These are phyloP conservation scores for Neoascia interrupta DNA, from an alignment of 2,888 invertebrate genomes.

Conservation along the genomic window DNA sequence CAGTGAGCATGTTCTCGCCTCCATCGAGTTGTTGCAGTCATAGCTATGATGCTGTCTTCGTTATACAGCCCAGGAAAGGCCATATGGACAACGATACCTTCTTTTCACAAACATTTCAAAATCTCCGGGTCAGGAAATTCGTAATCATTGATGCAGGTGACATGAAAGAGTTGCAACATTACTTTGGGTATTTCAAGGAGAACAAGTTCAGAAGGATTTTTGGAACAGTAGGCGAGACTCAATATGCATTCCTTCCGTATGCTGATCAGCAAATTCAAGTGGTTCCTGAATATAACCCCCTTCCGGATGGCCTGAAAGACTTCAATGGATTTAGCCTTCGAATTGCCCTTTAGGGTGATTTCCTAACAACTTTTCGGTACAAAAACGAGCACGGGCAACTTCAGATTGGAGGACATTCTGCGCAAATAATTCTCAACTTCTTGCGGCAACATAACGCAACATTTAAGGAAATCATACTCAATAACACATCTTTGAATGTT, in stretches of 20 bases:
- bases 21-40: too few species aligned
- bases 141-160: not conserved
- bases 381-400: not conserved
- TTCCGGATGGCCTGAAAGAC: slow-evolving; percentile 22
- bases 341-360: slow-evolving; percentile 13
- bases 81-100: too few species aligned
- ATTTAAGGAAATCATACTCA: not conserved
- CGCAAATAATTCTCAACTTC: slow-evolving; percentile 14
- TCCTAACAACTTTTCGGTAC: slow-evolving; percentile 21
- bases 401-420: slow-evolving; percentile 21
- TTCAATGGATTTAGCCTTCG: slow-evolving; percentile 24
- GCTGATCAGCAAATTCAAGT: not conserved
- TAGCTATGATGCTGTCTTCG: not conserved
- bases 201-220: slow-evolving; percentile 25
- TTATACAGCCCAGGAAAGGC: too few species aligned
- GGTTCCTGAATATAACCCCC: not conserved
- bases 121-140: too few species aligned
- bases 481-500: not conserved
- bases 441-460: slow-evolving; percentile 30
- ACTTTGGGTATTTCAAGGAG: slow-evolving; percentile 5
- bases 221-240: not conserved
- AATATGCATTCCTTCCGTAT: slow-evolving; percentile 23
- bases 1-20: too few species aligned
- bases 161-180: not conserved
- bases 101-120: too few species aligned